Percentiles rank a stretch among this genome's conserved stretches.
Evolutionary conservation across 2,888 invertebrate genomes (phyloP).

Genomic region (Aplocera efformata): DNA sequence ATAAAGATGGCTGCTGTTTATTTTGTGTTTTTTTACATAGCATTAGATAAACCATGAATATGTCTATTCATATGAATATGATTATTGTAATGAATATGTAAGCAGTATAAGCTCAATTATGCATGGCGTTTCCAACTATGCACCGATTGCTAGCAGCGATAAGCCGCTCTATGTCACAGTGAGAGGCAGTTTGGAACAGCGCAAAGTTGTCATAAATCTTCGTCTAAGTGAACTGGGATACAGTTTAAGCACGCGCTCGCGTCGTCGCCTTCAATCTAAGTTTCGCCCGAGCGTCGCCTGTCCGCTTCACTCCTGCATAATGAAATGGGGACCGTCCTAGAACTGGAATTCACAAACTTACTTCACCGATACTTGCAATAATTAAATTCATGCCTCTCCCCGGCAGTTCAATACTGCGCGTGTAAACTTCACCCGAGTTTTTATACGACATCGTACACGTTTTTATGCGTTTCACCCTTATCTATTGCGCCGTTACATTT

Average conservation of each 20-base stretch:
- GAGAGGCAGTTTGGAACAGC: constrained; percentile 34
- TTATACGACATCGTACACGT: constrained; percentile 44
- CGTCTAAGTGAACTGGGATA: constrained; percentile 60
- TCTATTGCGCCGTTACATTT: constrained; percentile 73
- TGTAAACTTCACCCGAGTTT: constrained; percentile 43
- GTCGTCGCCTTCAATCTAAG: constrained; percentile 77
- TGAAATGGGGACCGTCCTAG: constrained; percentile 63
- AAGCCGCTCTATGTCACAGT: constrained; percentile 31
- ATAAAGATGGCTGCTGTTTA: too few relatives aligned
- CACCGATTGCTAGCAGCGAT: constrained; percentile 23
- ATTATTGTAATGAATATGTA: too few relatives aligned
- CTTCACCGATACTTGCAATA: constrained; percentile 58
- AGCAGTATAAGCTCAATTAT: too few relatives aligned
- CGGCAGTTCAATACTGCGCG: constrained; percentile 35
- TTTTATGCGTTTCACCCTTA: constrained; percentile 62
- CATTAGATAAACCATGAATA: too few relatives aligned
- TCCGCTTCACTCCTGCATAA: constrained; percentile 72
- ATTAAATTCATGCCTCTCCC: constrained; percentile 54
- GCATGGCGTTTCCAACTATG: neutral
- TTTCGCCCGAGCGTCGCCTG: constrained; percentile 63
- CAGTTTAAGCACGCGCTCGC: constrained; percentile 73
- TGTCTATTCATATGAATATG: too few relatives aligned
- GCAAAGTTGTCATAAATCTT: constrained; percentile 68
- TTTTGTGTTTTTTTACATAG: too few relatives aligned
- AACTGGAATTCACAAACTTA: constrained; percentile 60